Evolutionary conservation across 2,888 invertebrate genomes (phyloP).

Genomic region (Dasysyrphus tricinctus): DNA sequence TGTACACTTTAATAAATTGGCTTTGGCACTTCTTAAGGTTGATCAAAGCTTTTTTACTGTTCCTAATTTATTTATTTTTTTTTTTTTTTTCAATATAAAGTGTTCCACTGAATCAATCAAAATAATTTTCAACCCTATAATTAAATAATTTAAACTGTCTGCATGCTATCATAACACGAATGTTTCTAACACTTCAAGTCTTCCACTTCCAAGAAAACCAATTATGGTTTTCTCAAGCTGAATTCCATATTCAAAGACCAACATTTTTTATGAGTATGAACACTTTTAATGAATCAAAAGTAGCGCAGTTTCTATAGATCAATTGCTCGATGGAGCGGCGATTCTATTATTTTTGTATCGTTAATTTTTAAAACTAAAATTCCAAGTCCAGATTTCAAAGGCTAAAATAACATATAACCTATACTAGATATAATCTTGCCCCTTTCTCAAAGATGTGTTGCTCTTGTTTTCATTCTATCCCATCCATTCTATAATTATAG

Average conservation of each 20-base stretch:
- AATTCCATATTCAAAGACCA: not conserved
- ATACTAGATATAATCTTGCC: conserved; percentile 29
- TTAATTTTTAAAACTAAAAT: not conserved
- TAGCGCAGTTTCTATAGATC: conserved; percentile 8
- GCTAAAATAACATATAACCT: too few species aligned
- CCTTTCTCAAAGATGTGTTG: not conserved
- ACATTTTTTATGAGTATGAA: not conserved
- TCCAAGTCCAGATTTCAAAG: not conserved
- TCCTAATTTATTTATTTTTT: not conserved
- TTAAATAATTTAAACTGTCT: conserved; percentile 25
- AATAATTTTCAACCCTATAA: conserved; percentile 1
- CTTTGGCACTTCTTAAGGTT: not conserved
- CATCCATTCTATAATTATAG: conserved; percentile 50
- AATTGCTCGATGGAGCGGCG: not conserved
- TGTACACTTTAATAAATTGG: not conserved
- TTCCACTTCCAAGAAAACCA: not conserved
- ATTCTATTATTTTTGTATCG: not conserved
- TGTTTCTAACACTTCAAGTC: not conserved
- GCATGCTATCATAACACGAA: not conserved
- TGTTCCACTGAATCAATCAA: conserved; percentile 24
- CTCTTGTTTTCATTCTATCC: conserved; percentile 13
- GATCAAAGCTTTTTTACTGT: conserved; percentile 6
- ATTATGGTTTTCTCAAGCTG: not conserved
- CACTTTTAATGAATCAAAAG: conserved; percentile 51
- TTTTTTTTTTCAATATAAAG: not conserved